Evolutionary conservation across 2,797 vertebrate species (phyloP).

Genomic region (Mormyrops boulengeri): DNA sequence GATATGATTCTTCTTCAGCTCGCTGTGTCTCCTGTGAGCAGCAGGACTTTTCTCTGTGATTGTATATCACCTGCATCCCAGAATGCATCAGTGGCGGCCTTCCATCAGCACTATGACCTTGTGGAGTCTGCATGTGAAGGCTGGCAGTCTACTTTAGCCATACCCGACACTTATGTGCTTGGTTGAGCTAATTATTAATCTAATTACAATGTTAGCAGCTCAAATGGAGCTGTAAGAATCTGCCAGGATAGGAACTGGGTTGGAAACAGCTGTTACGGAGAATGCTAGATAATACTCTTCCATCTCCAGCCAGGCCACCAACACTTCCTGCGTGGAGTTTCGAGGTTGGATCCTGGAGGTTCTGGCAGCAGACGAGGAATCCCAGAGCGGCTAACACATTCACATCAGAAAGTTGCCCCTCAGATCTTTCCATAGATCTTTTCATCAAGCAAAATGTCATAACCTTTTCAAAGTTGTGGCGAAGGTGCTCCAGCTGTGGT

Average conservation of each 20-base stretch:
- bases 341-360: neutral
- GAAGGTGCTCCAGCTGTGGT: neutral
- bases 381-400: conserved; percentile 10
- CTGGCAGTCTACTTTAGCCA: neutral
- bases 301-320: neutral
- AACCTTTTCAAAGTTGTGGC: conserved; percentile 14
- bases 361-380: conserved; percentile 20
- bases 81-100: neutral
- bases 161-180: neutral
- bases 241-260: neutral
- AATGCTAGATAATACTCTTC: neutral
- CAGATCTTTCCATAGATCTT: conserved; percentile 7
- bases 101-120: neutral
- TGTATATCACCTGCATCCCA: neutral
- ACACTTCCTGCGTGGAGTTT: neutral
- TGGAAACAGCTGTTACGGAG: neutral
- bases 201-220: neutral
- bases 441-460: conserved; percentile 12
- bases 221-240: neutral
- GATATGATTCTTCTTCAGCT: neutral
- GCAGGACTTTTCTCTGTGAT: neutral
- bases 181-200: neutral
- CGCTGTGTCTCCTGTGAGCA: neutral
- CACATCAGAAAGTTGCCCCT: conserved; percentile 10
- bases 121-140: neutral